A percentile compares a stretch with the other conserved stretches of the same genome.
Evolutionary conservation across 2,797 vertebrate species (phyloP).

Genomic region (Acanthurus tractus): DNA sequence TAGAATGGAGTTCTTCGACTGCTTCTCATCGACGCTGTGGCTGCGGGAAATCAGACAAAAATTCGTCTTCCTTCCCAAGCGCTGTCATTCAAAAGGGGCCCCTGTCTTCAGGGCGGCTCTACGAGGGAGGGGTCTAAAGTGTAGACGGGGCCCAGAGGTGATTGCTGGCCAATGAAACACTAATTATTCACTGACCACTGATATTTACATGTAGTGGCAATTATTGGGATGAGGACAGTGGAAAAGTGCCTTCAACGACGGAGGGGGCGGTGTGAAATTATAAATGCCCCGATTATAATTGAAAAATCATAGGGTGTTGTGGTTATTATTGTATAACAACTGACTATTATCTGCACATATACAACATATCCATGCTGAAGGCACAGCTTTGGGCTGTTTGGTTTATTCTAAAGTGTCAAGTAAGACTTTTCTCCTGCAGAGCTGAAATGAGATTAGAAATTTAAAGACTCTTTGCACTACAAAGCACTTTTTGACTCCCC

Average conservation of each 20-base stretch:
- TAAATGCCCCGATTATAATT: conserved; percentile 48
- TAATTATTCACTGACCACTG: conserved; percentile 76
- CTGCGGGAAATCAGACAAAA: conserved; percentile 84
- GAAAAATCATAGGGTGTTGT: conserved; percentile 23
- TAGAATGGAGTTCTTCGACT: conserved; percentile 86
- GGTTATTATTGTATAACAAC: conserved; percentile 19
- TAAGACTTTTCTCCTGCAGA: conserved; percentile 10
- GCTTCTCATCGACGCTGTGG: conserved; percentile 83
- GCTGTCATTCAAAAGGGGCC: conserved; percentile 85
- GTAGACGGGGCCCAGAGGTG: conserved; percentile 70
- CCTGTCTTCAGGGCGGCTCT: conserved; percentile 78
- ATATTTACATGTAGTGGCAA: conserved; percentile 79
- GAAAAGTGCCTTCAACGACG: conserved; percentile 45
- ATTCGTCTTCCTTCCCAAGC: conserved; percentile 79
- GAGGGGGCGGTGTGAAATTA: conserved; percentile 43
- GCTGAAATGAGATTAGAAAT: not conserved
- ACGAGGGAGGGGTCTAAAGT: conserved; percentile 76
- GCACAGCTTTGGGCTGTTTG: not conserved
- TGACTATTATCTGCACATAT: conserved; percentile 1
- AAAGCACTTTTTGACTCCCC: conserved; percentile 47
- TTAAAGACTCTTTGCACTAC: conserved; percentile 33
- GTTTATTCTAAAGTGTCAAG: not conserved
- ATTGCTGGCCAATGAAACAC: conserved; percentile 78
- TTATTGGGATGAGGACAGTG: conserved; percentile 59
- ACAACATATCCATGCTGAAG: not conserved